A percentile compares a stretch with the other conserved stretches of the same genome.
Evolutionary conservation across 2,113 vertebrate genomes (phyloP).

Genomic region (Lepidothrix coronata): DNA sequence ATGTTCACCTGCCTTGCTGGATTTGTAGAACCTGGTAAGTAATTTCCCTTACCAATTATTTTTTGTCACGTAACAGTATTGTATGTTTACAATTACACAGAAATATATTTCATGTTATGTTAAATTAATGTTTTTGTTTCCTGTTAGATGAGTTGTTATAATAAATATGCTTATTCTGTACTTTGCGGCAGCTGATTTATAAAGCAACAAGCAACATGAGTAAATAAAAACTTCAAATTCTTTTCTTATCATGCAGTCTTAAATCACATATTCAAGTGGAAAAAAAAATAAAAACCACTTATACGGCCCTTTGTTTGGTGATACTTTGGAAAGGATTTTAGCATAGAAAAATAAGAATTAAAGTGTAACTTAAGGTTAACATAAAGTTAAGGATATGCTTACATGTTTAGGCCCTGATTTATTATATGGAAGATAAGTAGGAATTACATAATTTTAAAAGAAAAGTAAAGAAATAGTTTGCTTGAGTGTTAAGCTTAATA

Average conservation of each 20-base stretch:
- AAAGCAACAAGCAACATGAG: neutral
- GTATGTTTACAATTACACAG: neutral
- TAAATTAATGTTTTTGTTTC: neutral
- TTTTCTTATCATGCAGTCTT: neutral
- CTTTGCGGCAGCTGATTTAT: neutral
- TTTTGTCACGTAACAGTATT: neutral
- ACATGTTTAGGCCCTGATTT: neutral
- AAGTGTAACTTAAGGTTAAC: neutral
- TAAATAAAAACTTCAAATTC: neutral
- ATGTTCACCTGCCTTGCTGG: slow-evolving; percentile 95
- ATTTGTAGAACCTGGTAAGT: slow-evolving; percentile 91
- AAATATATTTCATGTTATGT: neutral
- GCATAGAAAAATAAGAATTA: neutral
- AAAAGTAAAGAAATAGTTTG: neutral
- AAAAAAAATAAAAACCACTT: neutral
- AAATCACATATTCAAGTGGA: neutral
- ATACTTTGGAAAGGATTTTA: neutral
- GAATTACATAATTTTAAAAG: neutral
- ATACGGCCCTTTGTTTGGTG: neutral
- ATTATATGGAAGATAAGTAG: neutral
- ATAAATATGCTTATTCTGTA: neutral
- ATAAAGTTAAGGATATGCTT: neutral
- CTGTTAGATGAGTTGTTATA: neutral
- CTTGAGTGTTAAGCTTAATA: neutral
- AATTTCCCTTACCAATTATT: neutral